These are phyloP conservation scores for Silurus glanis DNA, from an alignment of 2,113 vertebrate genomes.

Conservation along the genomic window DNA sequence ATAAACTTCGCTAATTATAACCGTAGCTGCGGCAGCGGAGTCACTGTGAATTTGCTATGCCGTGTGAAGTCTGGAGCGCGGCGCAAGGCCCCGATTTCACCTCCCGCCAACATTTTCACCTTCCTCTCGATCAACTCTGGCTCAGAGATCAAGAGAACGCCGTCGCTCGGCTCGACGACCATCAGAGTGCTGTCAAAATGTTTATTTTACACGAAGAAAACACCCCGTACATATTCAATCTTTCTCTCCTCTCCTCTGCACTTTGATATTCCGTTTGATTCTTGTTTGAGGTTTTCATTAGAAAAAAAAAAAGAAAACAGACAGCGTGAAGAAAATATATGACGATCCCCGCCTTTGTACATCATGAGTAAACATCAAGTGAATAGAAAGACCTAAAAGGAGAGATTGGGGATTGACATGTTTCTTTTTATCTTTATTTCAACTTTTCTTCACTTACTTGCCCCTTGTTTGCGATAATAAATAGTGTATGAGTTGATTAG, in stretches of 20 bases:
- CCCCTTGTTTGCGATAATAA: slow-evolving; percentile 73
- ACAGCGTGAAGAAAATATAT: slow-evolving; percentile 62
- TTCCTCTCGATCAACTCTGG: slow-evolving; percentile 6
- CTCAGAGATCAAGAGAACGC: slow-evolving; percentile 12
- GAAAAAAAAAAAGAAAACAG: not conserved
- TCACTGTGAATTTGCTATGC: slow-evolving; percentile 73
- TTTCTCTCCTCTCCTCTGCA: slow-evolving; percentile 40
- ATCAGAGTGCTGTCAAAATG: slow-evolving; percentile 64
- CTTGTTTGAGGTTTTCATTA: slow-evolving; percentile 45
- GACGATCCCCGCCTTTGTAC: slow-evolving; percentile 73
- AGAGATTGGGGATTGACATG: slow-evolving; percentile 70
- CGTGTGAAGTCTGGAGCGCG: slow-evolving; percentile 63
- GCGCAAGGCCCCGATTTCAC: slow-evolving; percentile 59
- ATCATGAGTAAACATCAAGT: slow-evolving; percentile 70
- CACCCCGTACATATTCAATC: slow-evolving; percentile 31
- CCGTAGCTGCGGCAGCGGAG: slow-evolving; percentile 54
- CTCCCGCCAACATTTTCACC: slow-evolving; percentile 59
- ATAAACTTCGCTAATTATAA: slow-evolving; percentile 74
- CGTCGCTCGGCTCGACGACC: slow-evolving; percentile 9
- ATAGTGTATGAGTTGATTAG: slow-evolving; percentile 78
- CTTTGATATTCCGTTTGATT: slow-evolving; percentile 78
- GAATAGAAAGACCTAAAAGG: slow-evolving; percentile 61
- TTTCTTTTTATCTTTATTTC: slow-evolving; percentile 66
- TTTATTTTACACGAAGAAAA: slow-evolving; percentile 59
- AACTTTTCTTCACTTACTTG: slow-evolving; percentile 35